A percentile compares a stretch with the other conserved stretches of the same genome.
Conservation (phyloP, 2,888 invertebrate species). For the Exephanes ischioxanthus region DNA sequence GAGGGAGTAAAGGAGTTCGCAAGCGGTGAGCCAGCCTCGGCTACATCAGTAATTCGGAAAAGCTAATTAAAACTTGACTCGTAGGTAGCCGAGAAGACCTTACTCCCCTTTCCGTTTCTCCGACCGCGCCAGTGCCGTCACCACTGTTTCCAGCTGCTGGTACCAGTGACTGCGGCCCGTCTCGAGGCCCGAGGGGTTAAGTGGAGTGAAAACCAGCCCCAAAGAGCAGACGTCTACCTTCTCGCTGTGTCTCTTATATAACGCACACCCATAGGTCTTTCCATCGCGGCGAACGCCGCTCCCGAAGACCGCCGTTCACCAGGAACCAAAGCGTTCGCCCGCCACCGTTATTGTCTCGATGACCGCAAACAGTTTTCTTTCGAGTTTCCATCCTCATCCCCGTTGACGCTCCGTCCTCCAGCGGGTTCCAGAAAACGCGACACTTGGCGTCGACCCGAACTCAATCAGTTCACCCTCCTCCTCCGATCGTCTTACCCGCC, state of each 20-base stretch:
- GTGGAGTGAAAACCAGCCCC: constrained; percentile 76
- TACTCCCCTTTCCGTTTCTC: constrained; percentile 54
- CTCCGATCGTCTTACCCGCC: background rate
- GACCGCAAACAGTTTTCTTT: constrained; percentile 68
- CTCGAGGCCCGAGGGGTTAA: constrained; percentile 73
- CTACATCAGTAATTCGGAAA: constrained; percentile 84
- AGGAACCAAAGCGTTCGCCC: constrained; percentile 46
- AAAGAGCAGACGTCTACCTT: constrained; percentile 72
- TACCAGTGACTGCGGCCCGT: constrained; percentile 66
- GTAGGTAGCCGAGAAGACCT: constrained; percentile 73
- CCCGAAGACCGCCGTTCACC: constrained; percentile 66
- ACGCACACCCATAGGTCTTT: constrained; percentile 21
- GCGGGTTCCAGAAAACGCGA: background rate
- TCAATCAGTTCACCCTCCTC: constrained; percentile 30
- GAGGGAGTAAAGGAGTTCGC: constrained; percentile 75
- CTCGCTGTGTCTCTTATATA: constrained; percentile 45
- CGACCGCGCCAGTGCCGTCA: constrained; percentile 17
- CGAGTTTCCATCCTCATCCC: constrained; percentile 23
- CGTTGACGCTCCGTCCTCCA: background rate
- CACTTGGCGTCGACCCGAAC: constrained; percentile 38
- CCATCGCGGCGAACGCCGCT: constrained; percentile 45
- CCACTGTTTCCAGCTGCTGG: constrained; percentile 36
- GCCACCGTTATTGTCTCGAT: constrained; percentile 70
- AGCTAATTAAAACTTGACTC: constrained; percentile 84
- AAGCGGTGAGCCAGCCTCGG: constrained; percentile 76